phyloP scores from a whole-genome alignment of 1,140 invertebrate genomes.

The Drosophila bipectinata region DNA sequence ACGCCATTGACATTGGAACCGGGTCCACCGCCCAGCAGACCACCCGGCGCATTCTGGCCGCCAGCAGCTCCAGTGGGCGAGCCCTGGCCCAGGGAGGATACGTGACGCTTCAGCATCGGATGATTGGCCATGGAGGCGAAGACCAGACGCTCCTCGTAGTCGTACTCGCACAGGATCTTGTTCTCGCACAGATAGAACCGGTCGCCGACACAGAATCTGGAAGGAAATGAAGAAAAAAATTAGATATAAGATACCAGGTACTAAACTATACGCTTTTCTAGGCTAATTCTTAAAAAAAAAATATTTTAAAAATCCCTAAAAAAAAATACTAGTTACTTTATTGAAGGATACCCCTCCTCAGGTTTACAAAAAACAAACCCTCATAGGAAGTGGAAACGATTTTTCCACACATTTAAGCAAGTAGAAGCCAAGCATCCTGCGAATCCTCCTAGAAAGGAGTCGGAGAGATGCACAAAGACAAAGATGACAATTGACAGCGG shows the following conservation, averaged over 20 bases:
- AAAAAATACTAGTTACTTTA: too few species aligned
- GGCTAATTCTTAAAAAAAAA: too few species aligned
- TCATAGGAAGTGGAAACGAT: conserved; percentile 74
- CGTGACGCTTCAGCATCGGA: conserved; percentile 94
- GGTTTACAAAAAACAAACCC: too few species aligned
- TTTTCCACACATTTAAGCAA: conserved; percentile 75
- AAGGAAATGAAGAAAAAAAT: conserved; percentile 57
- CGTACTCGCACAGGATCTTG: conserved; percentile 98
- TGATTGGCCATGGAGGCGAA: conserved; percentile 97
- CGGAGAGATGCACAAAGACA: conserved; percentile 26
- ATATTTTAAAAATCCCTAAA: not conserved
- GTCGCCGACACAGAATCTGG: conserved; percentile 98
- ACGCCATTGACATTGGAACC: conserved; percentile 38
- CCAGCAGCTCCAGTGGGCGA: conserved; percentile 64
- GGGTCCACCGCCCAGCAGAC: conserved; percentile 35
- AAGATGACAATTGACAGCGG: conserved; percentile 73
- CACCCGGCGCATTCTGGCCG: conserved; percentile 47
- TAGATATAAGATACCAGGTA: too few species aligned
- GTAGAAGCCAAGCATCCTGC: conserved; percentile 2
- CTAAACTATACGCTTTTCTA: too few species aligned
- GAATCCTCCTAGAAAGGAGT: not conserved
- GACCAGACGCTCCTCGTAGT: conserved; percentile 96
- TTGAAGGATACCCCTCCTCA: too few species aligned
- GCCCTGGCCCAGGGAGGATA: conserved; percentile 84
- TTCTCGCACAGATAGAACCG: conserved; percentile 98